phyloP scores from a whole-genome alignment of 2,888 invertebrate genomes.

The Listrodromus nycthemerus region DNA sequence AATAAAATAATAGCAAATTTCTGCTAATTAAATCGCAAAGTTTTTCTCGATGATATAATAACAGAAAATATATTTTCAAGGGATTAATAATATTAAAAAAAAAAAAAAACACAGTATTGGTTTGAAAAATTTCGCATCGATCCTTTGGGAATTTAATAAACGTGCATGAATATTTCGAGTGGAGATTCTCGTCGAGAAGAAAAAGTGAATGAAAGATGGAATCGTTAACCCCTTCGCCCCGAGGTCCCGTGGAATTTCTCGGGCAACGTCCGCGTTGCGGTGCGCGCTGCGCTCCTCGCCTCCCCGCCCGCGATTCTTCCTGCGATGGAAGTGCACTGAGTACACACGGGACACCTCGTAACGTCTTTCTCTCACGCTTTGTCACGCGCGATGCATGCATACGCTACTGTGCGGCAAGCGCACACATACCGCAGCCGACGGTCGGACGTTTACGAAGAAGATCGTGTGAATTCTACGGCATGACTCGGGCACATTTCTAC shows the following conservation, averaged over 20 bases:
- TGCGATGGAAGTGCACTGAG: conserved; percentile 36
- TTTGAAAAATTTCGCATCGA: not conserved
- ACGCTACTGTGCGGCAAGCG: conserved; percentile 25
- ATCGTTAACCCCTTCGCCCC: not conserved
- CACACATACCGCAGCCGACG: not conserved
- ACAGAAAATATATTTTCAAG: not conserved
- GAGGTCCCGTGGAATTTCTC: conserved; percentile 28
- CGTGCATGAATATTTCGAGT: not conserved
- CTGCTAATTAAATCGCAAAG: too few relatives aligned
- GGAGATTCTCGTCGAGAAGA: not conserved
- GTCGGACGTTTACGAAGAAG: conserved; percentile 9
- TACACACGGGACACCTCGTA: conserved; percentile 56
- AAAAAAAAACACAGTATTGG: not conserved
- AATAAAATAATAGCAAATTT: not conserved
- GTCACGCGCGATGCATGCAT: conserved; percentile 63
- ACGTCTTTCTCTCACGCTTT: conserved; percentile 70
- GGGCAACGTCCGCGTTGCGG: conserved; percentile 3
- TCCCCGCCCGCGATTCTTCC: conserved; percentile 12
- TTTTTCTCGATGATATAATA: not conserved
- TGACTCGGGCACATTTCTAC: conserved; percentile 25
- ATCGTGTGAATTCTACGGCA: conserved; percentile 23
- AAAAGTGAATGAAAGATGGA: conserved; percentile 14
- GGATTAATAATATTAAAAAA: not conserved
- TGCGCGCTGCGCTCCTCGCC: not conserved
- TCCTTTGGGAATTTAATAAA: not conserved